Conservation (phyloP, 2,888 invertebrate genomes). For the Eucriotettix oculatus region DNA sequence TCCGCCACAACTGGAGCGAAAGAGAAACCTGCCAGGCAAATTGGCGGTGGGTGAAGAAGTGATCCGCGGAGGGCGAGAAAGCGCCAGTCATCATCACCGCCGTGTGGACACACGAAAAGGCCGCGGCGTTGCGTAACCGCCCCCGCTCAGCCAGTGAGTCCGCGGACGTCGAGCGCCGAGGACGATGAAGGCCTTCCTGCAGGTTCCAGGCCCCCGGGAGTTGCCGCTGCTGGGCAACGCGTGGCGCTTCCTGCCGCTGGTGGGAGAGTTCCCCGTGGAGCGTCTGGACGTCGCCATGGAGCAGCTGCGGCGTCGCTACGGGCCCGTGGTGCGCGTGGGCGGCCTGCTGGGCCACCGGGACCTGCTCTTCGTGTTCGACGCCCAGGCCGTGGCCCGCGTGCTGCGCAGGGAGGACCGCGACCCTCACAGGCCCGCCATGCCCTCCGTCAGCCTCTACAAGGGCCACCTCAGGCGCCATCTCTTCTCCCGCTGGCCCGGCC, state of each 20-base stretch:
- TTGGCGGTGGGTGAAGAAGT: too few species aligned
- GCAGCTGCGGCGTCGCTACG: slow-evolving; percentile 36
- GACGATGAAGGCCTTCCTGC: slow-evolving; percentile 32
- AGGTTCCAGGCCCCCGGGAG: slow-evolving; percentile 58
- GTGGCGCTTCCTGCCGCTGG: slow-evolving; percentile 56
- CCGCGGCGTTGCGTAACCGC: too few species aligned
- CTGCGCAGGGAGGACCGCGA: slow-evolving; percentile 49
- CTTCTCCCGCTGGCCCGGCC: slow-evolving; percentile 51
- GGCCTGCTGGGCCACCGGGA: slow-evolving; percentile 62
- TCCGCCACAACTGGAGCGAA: too few species aligned
- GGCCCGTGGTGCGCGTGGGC: slow-evolving; percentile 45
- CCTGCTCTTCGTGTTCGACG: slow-evolving; percentile 54
- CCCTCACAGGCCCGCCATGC: slow-evolving; percentile 57
- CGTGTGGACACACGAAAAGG: too few species aligned
- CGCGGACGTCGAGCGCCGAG: slow-evolving; percentile 41
- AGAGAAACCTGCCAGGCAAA: too few species aligned
- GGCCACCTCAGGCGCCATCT: slow-evolving; percentile 48
- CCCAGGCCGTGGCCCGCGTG: slow-evolving; percentile 51
- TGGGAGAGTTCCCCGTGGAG: slow-evolving; percentile 39
- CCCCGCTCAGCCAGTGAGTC: too few species aligned
- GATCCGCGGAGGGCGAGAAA: too few species aligned
- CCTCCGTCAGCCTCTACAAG: slow-evolving; percentile 55
- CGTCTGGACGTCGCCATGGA: slow-evolving; percentile 41
- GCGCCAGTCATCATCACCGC: too few species aligned
- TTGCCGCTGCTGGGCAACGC: slow-evolving; percentile 60